Conservation (phyloP, 64 coral and sea anemone species). For the Cladopsammia gracilis region DNA sequence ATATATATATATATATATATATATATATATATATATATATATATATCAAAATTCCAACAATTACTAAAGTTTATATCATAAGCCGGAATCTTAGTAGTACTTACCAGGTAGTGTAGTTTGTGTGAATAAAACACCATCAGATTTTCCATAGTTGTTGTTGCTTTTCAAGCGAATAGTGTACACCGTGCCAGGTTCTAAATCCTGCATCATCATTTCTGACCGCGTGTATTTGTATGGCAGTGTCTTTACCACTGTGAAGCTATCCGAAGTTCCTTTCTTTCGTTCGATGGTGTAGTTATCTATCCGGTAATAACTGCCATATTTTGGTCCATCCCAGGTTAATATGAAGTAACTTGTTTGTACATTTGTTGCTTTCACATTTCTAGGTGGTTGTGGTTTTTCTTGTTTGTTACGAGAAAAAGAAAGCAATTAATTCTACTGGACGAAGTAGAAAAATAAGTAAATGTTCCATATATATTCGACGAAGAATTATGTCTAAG, state of each 20-base stretch:
- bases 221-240: not conserved
- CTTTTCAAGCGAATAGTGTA: constrained; percentile 12
- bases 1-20: too few species aligned
- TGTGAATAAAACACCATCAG: not conserved
- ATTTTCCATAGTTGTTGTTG: constrained; percentile 12
- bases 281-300: not conserved
- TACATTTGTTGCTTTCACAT: not conserved
- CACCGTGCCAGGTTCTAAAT: constrained; percentile 4
- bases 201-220: constrained; percentile 6
- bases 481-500: too few species aligned
- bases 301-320: not conserved
- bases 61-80: too few species aligned
- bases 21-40: too few species aligned
- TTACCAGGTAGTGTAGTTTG: not conserved
- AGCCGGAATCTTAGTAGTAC: too few species aligned
- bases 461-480: too few species aligned
- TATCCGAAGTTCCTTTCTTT: not conserved
- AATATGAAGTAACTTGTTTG: not conserved
- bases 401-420: not conserved
- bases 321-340: not conserved
- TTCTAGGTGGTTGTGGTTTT: constrained; percentile 3
- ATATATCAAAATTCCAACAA: too few species aligned
- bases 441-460: too few species aligned
- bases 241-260: not conserved
- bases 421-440: not conserved